Conservation (phyloP, 1,140 invertebrate genomes). For the Magallana gigas region DNA sequence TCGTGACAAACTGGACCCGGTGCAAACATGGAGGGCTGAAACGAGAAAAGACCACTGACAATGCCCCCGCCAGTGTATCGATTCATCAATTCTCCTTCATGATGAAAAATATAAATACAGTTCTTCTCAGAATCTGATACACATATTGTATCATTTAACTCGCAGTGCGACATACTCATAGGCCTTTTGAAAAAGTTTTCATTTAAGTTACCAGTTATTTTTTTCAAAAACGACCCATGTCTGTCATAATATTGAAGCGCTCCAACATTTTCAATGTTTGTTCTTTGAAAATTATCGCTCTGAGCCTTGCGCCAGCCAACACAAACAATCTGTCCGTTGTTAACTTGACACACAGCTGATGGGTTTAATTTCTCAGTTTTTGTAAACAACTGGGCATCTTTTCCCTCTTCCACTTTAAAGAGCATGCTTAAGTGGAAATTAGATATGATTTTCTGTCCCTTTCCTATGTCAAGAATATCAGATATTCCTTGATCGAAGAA, state of each 20-base stretch:
- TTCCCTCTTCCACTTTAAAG: background rate
- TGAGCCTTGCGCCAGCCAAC: background rate
- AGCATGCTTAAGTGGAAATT: slow-evolving; percentile 10
- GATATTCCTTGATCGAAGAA: background rate
- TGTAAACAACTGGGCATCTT: background rate
- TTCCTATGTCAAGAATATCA: background rate
- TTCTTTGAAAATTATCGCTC: background rate
- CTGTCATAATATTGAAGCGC: background rate
- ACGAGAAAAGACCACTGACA: background rate
- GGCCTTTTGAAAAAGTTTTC: background rate
- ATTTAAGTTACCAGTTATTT: background rate
- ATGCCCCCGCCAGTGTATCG: background rate
- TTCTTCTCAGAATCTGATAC: background rate
- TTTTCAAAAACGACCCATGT: slow-evolving; percentile 11
- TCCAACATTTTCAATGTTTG: background rate
- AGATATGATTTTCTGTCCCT: background rate
- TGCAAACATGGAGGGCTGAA: background rate
- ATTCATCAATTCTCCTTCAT: background rate
- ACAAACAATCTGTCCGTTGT: background rate
- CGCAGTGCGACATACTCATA: background rate
- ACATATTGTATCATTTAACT: background rate
- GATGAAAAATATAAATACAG: slow-evolving; percentile 15
- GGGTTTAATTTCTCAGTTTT: background rate
- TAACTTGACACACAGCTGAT: background rate
- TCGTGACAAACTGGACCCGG: slow-evolving; percentile 15